Evolutionary conservation across 2,888 invertebrate genomes (phyloP), one percentile per base, ranked within the genome.

Genomic region (Pandemis heparana): DNA sequence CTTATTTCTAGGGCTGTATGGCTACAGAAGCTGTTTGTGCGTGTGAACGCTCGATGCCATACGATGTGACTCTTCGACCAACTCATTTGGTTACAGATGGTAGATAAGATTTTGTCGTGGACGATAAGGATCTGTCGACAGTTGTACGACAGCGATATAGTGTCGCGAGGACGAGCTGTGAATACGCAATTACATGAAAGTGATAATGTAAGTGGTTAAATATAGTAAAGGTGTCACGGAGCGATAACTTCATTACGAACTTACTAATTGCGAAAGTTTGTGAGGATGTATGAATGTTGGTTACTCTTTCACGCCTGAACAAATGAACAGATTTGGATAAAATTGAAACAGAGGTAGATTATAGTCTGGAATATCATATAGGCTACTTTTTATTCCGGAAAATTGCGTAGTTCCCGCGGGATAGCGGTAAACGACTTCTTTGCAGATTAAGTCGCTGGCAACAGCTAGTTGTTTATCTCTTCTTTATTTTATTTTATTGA

Each of bases 91-190:
- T 74, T 74, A 53, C 64, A 23, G 70, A 74, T 74, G 32, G 10
- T 2, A 51, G 74, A 74, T 74, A 74, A 74, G 74, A 74, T 70
- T 74, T 74, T 70, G 70, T 74, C 74, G 65, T 51, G 63, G 12
- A 16, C 43, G 74, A 74, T 74, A 70, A 38, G 32, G 18, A 74
- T 74, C 74, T 74, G 74, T 53, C 60, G 60, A 69, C 65, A 65
- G 69, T 41, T 51, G 51, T 39, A 46, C 62, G 72, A 68, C 73
- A 53, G 69, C 60, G 69, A 62, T 73, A n/a, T 59, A 70, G 41
- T 41, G 63, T 48, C 48, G 53, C 41, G 38, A 38, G 60, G 60
- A 51, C 46, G 64, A 51, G 51, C 41, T 16, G 41, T 74, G 74
- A 74, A 74, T 74, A 18, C 16, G 56, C 12, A 73, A 73, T 51